Percentiles rank a stretch among this genome's conserved stretches.
Evolutionary conservation across 2,888 invertebrate genomes (phyloP).

Genomic region (Ormyrus labotus): DNA sequence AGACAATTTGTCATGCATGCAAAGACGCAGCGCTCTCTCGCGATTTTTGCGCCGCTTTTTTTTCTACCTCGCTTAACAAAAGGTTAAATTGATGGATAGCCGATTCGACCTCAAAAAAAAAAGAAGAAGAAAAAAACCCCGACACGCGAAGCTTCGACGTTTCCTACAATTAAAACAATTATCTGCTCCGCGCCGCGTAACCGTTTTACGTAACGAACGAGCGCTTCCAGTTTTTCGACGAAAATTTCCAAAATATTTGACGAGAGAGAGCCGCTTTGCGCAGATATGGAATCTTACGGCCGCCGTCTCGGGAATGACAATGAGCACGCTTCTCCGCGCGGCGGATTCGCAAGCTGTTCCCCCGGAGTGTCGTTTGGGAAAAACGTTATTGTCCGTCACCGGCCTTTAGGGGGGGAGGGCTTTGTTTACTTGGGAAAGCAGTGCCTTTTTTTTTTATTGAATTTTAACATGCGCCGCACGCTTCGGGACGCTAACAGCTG

Average conservation of each 20-base stretch:
- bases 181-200: not conserved
- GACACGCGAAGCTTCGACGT: not conserved
- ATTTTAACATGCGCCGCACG: not conserved
- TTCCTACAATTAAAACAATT: conserved; percentile 30
- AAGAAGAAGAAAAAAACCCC: not conserved
- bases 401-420: too few relatives aligned
- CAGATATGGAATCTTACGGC: conserved; percentile 33
- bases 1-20: too few relatives aligned
- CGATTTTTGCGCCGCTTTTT: too few relatives aligned
- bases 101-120: too few relatives aligned
- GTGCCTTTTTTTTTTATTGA: not conserved
- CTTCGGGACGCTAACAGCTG: too few relatives aligned
- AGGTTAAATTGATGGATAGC: too few relatives aligned
- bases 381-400: not conserved
- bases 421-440: too few relatives aligned
- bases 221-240: conserved; percentile 1
- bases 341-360: not conserved
- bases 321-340: conserved; percentile 13
- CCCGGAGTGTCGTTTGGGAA: not conserved
- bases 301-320: conserved; percentile 31
- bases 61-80: too few relatives aligned
- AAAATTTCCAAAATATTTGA: too few relatives aligned
- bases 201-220: not conserved
- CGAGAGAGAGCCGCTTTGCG: conserved; percentile 15
- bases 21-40: too few relatives aligned